These are phyloP conservation scores for Scolopax bukidnonensis DNA, from an alignment of 2,797 vertebrate species.

Conservation along the genomic window DNA sequence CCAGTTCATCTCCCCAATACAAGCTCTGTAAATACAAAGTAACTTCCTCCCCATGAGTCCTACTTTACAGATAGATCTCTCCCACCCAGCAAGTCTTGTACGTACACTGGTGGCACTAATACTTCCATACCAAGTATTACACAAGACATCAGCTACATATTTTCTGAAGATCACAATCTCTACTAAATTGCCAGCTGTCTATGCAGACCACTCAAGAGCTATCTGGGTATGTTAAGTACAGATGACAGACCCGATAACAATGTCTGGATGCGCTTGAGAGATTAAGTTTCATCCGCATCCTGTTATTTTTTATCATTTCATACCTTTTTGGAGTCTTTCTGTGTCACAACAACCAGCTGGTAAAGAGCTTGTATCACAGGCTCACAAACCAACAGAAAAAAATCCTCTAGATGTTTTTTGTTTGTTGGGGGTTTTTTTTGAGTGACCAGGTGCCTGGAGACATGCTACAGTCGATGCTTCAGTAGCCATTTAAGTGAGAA, in stretches of 20 bases:
- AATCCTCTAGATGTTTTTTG: not conserved
- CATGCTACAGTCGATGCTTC: not conserved
- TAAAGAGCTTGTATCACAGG: not conserved
- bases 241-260: not conserved
- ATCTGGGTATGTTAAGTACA: conserved; percentile 27
- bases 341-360: not conserved
- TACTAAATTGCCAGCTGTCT: conserved; percentile 15
- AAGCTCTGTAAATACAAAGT: not conserved
- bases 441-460: not conserved
- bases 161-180: conserved; percentile 43
- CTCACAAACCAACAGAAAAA: not conserved
- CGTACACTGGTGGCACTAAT: not conserved
- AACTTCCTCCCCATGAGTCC: not conserved
- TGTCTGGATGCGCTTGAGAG: not conserved
- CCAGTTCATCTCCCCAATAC: not conserved
- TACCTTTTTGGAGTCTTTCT: not conserved
- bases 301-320: conserved; percentile 1
- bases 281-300: conserved; percentile 40
- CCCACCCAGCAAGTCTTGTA: not conserved
- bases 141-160: not conserved
- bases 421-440: not conserved
- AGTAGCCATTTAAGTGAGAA: not conserved
- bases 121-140: not conserved
- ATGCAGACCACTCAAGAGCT: conserved; percentile 37
- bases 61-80: not conserved